phyloP scores from a whole-genome alignment of 2,797 vertebrate species.

The Sternotherus odoratus region DNA sequence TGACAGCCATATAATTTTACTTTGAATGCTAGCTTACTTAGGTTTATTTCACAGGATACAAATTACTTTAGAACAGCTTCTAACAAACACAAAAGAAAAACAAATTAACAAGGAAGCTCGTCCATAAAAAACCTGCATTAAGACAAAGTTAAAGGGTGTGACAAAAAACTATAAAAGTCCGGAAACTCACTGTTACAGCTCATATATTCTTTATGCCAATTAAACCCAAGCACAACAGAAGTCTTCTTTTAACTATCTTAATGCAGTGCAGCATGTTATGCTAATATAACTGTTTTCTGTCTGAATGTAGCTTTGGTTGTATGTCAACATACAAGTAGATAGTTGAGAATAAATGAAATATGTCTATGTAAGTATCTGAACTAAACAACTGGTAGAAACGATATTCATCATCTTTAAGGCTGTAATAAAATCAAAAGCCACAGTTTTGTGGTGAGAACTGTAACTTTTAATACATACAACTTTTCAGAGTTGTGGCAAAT shows the following conservation, averaged over 20 bases:
- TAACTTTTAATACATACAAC: not conserved
- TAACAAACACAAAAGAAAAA: not conserved
- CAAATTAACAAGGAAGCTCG: not conserved
- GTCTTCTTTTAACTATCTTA: not conserved
- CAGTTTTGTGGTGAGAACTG: not conserved
- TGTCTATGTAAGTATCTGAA: not conserved
- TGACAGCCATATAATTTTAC: not conserved
- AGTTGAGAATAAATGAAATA: conserved; percentile 42
- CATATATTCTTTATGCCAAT: not conserved
- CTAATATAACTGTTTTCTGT: not conserved
- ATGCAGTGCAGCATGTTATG: not conserved
- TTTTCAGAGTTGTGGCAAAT: not conserved
- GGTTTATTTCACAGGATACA: conserved; percentile 7
- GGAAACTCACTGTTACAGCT: not conserved
- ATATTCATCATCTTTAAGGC: not conserved
- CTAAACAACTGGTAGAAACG: not conserved
- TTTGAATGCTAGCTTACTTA: not conserved
- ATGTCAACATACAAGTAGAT: not conserved
- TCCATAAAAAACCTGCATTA: not conserved
- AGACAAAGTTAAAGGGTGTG: not conserved
- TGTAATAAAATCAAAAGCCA: not conserved
- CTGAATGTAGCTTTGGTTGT: not conserved
- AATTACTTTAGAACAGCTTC: conserved; percentile 16
- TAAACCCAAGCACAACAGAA: not conserved
- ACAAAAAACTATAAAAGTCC: not conserved